These are phyloP conservation scores for Rhopalosiphum nymphaeae DNA, from an alignment of 2,888 invertebrate genomes.

Conservation along the genomic window DNA sequence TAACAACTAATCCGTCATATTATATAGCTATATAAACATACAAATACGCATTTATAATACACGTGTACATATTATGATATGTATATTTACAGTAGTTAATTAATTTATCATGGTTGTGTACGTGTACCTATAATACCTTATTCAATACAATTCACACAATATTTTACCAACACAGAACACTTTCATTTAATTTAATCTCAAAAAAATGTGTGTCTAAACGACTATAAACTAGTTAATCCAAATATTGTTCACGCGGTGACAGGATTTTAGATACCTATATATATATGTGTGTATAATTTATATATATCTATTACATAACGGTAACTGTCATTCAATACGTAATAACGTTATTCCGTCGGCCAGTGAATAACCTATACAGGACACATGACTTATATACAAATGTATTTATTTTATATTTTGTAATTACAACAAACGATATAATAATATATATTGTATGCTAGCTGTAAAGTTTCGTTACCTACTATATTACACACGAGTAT, in stretches of 20 bases:
- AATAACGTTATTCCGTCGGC: conserved; percentile 14
- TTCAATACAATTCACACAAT: background rate
- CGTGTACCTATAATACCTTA: conserved; percentile 13
- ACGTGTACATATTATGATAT: background rate
- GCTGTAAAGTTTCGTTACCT: background rate
- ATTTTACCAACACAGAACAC: background rate
- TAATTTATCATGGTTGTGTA: conserved; percentile 4
- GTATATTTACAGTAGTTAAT: background rate
- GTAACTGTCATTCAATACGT: conserved; percentile 37
- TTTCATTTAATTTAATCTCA: background rate
- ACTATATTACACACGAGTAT: background rate
- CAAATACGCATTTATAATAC: background rate
- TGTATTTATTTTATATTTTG: conserved; percentile 25
- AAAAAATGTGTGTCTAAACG: background rate
- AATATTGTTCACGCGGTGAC: conserved; percentile 31
- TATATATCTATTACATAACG: background rate
- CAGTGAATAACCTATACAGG: background rate
- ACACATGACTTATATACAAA: background rate
- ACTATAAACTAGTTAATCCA: conserved; percentile 17
- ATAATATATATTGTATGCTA: background rate
- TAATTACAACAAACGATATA: conserved; percentile 21
- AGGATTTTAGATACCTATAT: background rate
- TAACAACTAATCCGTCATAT: background rate
- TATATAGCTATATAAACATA: background rate
- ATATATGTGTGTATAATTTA: background rate